Percentiles rank a stretch among this genome's conserved stretches.
Evolutionary conservation across 2,797 vertebrate genomes (phyloP).

Genomic region (Myotis vivesi): DNA sequence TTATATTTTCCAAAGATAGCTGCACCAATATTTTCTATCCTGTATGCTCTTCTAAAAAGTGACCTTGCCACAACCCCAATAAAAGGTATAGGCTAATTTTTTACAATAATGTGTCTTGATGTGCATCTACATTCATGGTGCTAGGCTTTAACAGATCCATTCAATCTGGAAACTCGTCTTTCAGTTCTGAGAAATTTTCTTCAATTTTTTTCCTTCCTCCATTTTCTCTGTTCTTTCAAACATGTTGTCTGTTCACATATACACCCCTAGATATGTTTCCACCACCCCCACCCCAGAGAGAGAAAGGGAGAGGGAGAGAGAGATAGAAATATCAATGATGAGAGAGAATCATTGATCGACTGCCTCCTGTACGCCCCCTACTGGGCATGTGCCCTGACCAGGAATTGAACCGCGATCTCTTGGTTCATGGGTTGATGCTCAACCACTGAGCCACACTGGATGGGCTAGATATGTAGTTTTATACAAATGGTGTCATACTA

Average conservation of each 20-base stretch:
- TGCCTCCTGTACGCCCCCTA: no score
- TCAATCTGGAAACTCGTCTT: background rate
- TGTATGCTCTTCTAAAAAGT: background rate
- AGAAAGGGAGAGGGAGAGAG: no score
- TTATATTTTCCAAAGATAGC: background rate
- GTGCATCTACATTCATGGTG: background rate
- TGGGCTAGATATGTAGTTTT: background rate
- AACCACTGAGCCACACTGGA: no score
- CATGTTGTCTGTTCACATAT: background rate
- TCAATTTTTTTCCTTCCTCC: background rate
- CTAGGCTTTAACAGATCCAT: background rate
- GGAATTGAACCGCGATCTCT: no score
- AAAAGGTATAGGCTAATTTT: background rate
- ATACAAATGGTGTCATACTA: background rate
- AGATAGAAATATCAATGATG: no score
- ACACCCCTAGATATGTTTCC: background rate
- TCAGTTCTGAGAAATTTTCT: background rate
- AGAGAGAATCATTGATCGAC: no score
- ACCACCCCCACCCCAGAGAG: no score
- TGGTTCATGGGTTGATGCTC: no score
- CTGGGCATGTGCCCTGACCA: no score
- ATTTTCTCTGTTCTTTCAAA: background rate
- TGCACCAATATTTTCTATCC: background rate
- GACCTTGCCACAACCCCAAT: background rate
- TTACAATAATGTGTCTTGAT: background rate